These are phyloP conservation scores for Pocillopora damicornis DNA, from an alignment of 64 coral and sea anemone genomes.

Conservation along the genomic window DNA sequence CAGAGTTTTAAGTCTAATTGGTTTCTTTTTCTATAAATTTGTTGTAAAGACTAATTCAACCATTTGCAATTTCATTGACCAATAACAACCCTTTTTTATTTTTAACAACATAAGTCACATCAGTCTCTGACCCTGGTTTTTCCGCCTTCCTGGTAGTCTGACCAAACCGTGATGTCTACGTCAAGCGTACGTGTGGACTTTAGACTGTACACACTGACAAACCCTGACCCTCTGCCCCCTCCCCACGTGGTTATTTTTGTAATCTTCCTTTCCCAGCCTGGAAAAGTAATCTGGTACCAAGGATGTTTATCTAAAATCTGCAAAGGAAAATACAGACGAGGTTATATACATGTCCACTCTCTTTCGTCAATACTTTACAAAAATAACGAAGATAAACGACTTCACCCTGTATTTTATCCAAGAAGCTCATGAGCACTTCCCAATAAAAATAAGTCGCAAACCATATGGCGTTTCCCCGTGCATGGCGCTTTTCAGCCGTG, in stretches of 20 bases:
- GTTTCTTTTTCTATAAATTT: no score
- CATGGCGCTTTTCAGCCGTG: no score
- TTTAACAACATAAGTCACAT: neutral
- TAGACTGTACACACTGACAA: slow-evolving; percentile 36
- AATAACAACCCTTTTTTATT: no score
- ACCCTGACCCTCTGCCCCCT: slow-evolving; percentile 12
- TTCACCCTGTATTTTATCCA: no score
- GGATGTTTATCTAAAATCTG: slow-evolving; percentile 29
- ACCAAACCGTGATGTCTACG: neutral
- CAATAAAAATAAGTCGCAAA: no score
- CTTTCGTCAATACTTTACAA: neutral
- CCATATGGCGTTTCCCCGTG: no score
- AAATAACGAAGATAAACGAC: no score
- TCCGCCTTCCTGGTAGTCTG: slow-evolving; percentile 40
- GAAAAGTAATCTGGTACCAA: slow-evolving; percentile 41
- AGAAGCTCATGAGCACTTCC: no score
- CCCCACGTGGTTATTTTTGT: slow-evolving; percentile 54
- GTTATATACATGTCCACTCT: neutral
- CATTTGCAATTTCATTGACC: neutral
- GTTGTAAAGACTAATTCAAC: no score
- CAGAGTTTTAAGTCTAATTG: no score
- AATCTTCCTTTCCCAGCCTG: slow-evolving; percentile 22
- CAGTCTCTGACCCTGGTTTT: slow-evolving; percentile 25
- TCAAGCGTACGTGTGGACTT: neutral
- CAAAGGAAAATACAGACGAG: neutral